These are phyloP conservation scores for Pseudopodoces humilis DNA, from an alignment of 2,113 vertebrate genomes.

Conservation along the genomic window DNA sequence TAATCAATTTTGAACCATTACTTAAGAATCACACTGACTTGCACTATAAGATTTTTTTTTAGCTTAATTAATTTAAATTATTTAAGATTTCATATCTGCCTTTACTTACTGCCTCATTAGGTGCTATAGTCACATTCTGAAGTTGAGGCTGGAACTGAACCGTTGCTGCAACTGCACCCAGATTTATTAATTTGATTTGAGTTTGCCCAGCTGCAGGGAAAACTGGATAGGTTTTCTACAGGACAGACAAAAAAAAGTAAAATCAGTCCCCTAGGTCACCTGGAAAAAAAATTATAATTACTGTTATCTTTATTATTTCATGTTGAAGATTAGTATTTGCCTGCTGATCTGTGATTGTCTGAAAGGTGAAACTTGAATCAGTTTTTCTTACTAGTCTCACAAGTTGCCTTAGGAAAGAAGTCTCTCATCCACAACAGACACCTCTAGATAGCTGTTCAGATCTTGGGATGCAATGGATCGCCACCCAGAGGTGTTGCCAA, in stretches of 20 bases:
- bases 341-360: not conserved
- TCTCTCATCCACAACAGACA: not conserved
- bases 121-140: fast-evolving
- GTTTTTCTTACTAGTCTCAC: not conserved
- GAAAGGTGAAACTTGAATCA: not conserved
- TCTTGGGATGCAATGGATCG: not conserved
- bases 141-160: not conserved
- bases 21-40: not conserved
- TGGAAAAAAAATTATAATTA: not conserved
- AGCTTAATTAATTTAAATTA: not conserved
- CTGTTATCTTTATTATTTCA: not conserved
- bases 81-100: not conserved
- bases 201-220: slow-evolving; percentile 77
- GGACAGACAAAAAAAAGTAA: not conserved
- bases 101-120: not conserved
- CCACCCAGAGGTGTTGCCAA: not conserved
- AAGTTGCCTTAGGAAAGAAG: not conserved
- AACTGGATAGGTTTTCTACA: slow-evolving; percentile 85
- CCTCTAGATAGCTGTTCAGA: not conserved
- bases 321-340: not conserved
- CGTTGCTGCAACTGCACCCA: slow-evolving; percentile 1
- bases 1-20: not conserved
- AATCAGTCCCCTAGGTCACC: not conserved
- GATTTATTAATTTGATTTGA: slow-evolving; percentile 88
- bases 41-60: not conserved